A percentile compares a stretch with the other conserved stretches of the same genome.
Evolutionary conservation across 2,113 vertebrate genomes (phyloP).

Genomic region (Cromileptes altivelis): DNA sequence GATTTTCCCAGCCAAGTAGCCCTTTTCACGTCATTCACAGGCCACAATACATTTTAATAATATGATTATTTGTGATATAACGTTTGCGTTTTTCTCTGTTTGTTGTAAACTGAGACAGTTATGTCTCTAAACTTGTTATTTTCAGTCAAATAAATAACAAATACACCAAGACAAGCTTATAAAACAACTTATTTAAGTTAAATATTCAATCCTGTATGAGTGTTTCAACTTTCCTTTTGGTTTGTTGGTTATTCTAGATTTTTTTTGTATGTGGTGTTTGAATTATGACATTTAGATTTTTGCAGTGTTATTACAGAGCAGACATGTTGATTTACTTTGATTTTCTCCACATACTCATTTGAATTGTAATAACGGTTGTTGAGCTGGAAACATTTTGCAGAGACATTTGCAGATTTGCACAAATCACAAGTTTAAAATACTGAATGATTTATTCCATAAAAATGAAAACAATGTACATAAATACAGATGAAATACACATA

Average conservation of each 20-base stretch:
- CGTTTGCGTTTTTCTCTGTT: constrained; percentile 19
- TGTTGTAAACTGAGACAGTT: constrained; percentile 27
- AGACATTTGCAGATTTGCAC: constrained; percentile 66
- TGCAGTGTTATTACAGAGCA: constrained; percentile 37
- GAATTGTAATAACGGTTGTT: constrained; percentile 1
- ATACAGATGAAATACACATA: constrained; percentile 24
- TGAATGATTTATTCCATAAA: constrained; percentile 9
- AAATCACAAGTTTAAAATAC: constrained; percentile 21
- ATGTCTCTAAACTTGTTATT: constrained; percentile 43
- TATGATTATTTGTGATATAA: constrained; percentile 9
- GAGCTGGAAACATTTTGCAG: constrained; percentile 32
- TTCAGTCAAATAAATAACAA: constrained; percentile 20
- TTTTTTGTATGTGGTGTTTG: constrained; percentile 71
- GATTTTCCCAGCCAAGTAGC: background rate
- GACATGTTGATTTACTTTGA: constrained; percentile 27
- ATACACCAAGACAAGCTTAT: constrained; percentile 13
- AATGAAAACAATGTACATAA: constrained; percentile 48
- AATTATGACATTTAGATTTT: constrained; percentile 51
- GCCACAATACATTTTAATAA: background rate
- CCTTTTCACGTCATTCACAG: background rate
- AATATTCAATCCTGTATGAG: constrained; percentile 42
- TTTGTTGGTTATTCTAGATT: constrained; percentile 57
- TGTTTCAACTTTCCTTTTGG: constrained; percentile 61
- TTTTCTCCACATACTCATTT: constrained; percentile 10
- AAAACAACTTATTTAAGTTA: background rate